These are phyloP conservation scores for Orthosia cruda DNA, from an alignment of 2,888 invertebrate genomes.

Conservation along the genomic window DNA sequence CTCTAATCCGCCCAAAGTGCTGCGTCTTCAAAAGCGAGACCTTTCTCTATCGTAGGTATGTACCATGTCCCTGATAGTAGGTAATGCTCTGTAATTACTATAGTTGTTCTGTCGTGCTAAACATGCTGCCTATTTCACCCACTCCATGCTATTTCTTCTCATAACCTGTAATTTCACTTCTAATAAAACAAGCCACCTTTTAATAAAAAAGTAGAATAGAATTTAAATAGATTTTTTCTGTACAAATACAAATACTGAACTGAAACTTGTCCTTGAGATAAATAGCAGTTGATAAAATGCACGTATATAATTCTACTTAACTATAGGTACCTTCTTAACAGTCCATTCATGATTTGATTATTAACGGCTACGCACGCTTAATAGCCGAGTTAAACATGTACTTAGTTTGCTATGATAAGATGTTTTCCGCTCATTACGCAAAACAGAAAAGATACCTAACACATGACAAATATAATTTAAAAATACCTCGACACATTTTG, in stretches of 20 bases:
- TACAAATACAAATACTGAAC: background rate
- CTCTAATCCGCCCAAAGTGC: too few relatives aligned
- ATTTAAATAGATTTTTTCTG: background rate
- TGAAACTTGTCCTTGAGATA: slow-evolving; percentile 1
- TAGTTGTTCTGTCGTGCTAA: background rate
- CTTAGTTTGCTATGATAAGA: background rate
- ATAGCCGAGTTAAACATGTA: slow-evolving; percentile 1
- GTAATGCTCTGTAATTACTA: too few relatives aligned
- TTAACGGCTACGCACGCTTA: slow-evolving; percentile 10
- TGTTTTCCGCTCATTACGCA: background rate
- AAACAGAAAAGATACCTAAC: background rate
- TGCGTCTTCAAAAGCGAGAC: too few relatives aligned
- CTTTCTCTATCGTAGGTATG: too few relatives aligned
- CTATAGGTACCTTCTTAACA: background rate
- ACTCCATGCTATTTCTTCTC: background rate
- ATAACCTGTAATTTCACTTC: too few relatives aligned
- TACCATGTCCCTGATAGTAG: too few relatives aligned
- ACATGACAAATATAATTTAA: background rate
- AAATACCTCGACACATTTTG: too few relatives aligned
- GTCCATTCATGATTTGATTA: slow-evolving; percentile 26
- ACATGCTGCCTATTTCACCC: background rate
- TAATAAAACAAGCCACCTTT: background rate
- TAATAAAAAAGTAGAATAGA: too few relatives aligned
- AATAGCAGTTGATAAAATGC: slow-evolving; percentile 14
- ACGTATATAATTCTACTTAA: slow-evolving; percentile 14